Percentiles rank a stretch among this genome's conserved stretches.
These are phyloP conservation scores for Monopis laevigella DNA, from an alignment of 2,888 invertebrate species.

Conservation along the genomic window DNA sequence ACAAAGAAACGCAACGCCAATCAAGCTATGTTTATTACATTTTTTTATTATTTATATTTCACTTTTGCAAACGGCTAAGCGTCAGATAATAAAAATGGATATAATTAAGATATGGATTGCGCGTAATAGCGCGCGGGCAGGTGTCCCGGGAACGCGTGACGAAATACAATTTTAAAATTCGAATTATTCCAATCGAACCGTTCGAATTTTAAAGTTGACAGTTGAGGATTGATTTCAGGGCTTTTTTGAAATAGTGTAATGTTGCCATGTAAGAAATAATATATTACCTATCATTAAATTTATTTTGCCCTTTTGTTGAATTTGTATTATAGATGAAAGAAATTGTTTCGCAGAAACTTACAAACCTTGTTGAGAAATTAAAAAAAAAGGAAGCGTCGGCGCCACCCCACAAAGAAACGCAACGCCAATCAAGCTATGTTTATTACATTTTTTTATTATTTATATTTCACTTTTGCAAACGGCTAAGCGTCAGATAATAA, in stretches of 20 bases:
- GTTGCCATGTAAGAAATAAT: too few relatives aligned
- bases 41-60: conserved; percentile 17
- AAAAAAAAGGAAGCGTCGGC: background rate
- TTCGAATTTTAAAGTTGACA: conserved; percentile 3
- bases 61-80: conserved; percentile 16
- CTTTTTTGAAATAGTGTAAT: conserved; percentile 2
- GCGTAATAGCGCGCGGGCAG: conserved; percentile 29
- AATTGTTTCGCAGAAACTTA: background rate
- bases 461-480: conserved; percentile 16
- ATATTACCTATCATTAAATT: too few relatives aligned
- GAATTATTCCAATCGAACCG: background rate
- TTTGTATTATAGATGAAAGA: background rate
- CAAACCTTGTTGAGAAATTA: too few relatives aligned
- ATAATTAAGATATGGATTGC: conserved; percentile 39
- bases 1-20: conserved; percentile 7
- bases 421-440: conserved; percentile 11
- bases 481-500: conserved; percentile 20
- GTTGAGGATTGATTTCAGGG: conserved; percentile 5
- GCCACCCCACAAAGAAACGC: background rate
- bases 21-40: conserved; percentile 12
- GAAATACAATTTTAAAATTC: conserved; percentile 11
- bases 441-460: conserved; percentile 16
- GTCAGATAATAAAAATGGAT: conserved; percentile 26
- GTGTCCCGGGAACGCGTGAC: conserved; percentile 23
- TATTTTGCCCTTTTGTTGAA: too few relatives aligned